Percentiles rank a stretch among this genome's conserved stretches.
phyloP scores from a whole-genome alignment of 2,113 vertebrate genomes.

The Silurus meridionalis region DNA sequence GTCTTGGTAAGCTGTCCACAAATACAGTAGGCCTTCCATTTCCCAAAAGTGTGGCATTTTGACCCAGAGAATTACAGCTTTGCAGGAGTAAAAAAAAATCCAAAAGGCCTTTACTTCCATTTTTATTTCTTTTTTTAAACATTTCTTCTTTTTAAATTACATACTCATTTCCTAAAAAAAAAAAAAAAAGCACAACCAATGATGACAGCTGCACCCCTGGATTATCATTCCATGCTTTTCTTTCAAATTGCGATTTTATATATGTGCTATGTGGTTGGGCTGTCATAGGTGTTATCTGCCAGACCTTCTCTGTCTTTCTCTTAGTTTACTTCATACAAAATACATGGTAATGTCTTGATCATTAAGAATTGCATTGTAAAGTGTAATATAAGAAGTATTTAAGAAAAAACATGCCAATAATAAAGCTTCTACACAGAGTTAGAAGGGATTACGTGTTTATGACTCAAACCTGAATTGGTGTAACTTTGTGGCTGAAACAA shows the following conservation, averaged over 20 bases:
- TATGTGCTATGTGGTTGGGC: not conserved
- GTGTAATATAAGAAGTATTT: not conserved
- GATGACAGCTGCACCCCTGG: conserved; percentile 8
- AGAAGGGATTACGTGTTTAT: not conserved
- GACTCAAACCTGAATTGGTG: not conserved
- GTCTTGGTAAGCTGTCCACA: conserved; percentile 25
- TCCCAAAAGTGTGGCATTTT: conserved; percentile 35
- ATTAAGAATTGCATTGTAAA: not conserved
- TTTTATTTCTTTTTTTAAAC: conserved; percentile 41
- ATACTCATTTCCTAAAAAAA: conserved; percentile 5
- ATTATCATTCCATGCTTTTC: not conserved
- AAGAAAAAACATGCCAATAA: not conserved
- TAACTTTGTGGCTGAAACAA: not conserved
- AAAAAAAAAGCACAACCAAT: not conserved
- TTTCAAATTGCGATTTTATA: conserved; percentile 7
- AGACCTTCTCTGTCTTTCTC: not conserved
- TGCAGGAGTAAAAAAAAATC: conserved; percentile 1
- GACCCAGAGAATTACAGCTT: conserved; percentile 30
- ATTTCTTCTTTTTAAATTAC: conserved; percentile 14
- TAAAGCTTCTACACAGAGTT: not conserved
- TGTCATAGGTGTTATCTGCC: not conserved
- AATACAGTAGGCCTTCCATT: conserved; percentile 36
- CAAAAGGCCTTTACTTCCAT: conserved; percentile 19
- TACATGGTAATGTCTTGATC: not conserved
- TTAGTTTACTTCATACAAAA: not conserved